Percentiles rank a stretch among this genome's conserved stretches.
phyloP scores from a whole-genome alignment of 2,113 vertebrate species.

The Oncorhynchus masou region DNA sequence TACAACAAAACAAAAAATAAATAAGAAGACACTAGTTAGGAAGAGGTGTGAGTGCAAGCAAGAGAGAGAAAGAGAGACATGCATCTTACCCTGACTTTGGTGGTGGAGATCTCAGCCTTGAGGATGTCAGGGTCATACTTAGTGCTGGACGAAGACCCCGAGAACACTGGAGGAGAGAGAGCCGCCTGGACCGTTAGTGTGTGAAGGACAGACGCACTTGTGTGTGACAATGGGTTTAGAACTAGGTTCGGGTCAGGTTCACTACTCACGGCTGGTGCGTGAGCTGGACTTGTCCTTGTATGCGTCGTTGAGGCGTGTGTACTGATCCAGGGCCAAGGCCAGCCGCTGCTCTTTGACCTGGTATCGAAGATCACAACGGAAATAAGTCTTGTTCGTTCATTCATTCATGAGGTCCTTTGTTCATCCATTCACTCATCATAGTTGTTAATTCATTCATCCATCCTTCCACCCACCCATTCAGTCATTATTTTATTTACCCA shows the following conservation, averaged over 20 bases:
- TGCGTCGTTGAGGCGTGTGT: constrained; percentile 76
- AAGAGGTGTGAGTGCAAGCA: no score
- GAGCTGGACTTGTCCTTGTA: constrained; percentile 85
- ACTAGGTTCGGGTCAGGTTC: no score
- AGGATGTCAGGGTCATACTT: constrained; percentile 87
- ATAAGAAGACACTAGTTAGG: no score
- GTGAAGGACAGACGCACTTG: background rate
- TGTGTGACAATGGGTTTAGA: no score
- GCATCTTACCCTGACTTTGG: constrained; percentile 80
- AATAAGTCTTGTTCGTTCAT: no score
- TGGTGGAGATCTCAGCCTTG: constrained; percentile 86
- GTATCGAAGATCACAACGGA: constrained; percentile 43
- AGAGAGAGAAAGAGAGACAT: no score
- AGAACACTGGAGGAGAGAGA: constrained; percentile 74
- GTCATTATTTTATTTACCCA: no score
- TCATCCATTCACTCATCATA: no score
- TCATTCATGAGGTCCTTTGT: no score
- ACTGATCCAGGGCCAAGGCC: constrained; percentile 81
- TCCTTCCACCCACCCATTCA: no score
- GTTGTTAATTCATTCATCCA: no score
- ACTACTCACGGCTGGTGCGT: constrained; percentile 79
- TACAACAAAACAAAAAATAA: no score
- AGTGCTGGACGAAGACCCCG: constrained; percentile 84
- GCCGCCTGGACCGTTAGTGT: constrained; percentile 9
- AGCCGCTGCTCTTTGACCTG: constrained; percentile 84